Percentiles rank a stretch among this genome's conserved stretches.
These are phyloP conservation scores for Ypsolopha sequella DNA, from an alignment of 2,888 invertebrate species.

Conservation along the genomic window DNA sequence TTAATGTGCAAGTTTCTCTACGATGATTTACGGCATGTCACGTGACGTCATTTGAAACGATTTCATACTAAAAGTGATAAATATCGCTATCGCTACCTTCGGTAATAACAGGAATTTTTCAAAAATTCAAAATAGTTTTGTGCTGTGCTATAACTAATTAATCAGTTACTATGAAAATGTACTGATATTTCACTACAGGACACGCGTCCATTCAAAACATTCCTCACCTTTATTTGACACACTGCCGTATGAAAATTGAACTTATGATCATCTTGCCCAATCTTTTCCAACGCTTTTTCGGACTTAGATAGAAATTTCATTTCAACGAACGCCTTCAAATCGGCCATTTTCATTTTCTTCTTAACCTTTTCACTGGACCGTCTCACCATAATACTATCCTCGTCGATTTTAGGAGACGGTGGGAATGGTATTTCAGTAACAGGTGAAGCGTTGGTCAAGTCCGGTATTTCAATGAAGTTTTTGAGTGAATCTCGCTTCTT, in stretches of 20 bases:
- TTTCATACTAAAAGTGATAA: too few species aligned
- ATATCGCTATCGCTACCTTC: too few species aligned
- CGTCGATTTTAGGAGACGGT: slow-evolving; percentile 40
- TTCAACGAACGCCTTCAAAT: slow-evolving; percentile 91
- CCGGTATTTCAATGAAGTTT: slow-evolving; percentile 84
- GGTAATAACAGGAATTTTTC: too few species aligned
- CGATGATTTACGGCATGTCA: background rate
- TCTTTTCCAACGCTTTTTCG: slow-evolving; percentile 91
- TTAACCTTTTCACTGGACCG: slow-evolving; percentile 87
- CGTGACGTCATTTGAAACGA: too few species aligned
- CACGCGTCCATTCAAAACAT: background rate
- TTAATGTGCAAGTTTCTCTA: too few species aligned
- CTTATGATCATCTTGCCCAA: slow-evolving; percentile 83
- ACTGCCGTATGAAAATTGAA: slow-evolving; percentile 64
- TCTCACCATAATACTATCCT: slow-evolving; percentile 56
- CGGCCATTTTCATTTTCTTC: slow-evolving; percentile 91
- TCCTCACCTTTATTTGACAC: slow-evolving; percentile 9
- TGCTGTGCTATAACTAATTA: too few species aligned
- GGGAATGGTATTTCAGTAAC: slow-evolving; percentile 67
- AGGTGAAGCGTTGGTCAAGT: slow-evolving; percentile 75
- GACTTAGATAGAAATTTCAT: slow-evolving; percentile 92
- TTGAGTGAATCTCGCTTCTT: slow-evolving; percentile 76
- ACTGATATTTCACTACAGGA: too few species aligned
- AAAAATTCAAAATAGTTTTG: too few species aligned
- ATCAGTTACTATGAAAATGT: too few species aligned